Evolutionary conservation across 2,113 vertebrate genomes (phyloP), one percentile per base, ranked within the genome.

Genomic region (Channa argus): DNA sequence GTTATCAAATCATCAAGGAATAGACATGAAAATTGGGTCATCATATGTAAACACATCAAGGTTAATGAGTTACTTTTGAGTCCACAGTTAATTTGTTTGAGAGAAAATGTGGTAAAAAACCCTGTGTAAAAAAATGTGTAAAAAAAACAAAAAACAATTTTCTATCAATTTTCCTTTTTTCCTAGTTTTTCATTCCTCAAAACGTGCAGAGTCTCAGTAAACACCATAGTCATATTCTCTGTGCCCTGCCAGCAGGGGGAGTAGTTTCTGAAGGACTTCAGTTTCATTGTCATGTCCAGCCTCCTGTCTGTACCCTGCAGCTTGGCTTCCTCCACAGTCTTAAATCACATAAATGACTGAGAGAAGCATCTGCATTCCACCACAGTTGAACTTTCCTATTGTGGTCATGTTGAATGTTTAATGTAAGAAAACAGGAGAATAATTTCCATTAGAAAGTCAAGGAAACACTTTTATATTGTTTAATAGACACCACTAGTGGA

Each of bases 221-320:
- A 24, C 24, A 24, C 24, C 24, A 24, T 24, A 24, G 24, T 24
- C 24, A 24, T 24, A 24, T 24, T 24, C 24, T 24, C 24, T 24
- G 24, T 88, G 65, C 85, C 90, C 89, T 4, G 44, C 91, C 94
- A 94, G 91, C 91, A 94, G 94, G 85, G 85, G 94, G 93, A 79
- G 87, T 86, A 63, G 56, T 89, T 89, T 36, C 44, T 60, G 36
- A 66, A 74, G 53, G 46, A 41, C 74, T 65, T 58, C 56, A 88
- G 68, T 71, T 88, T 88, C 87, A 86, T 86, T 91, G 86, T 62
- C 86, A 90, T 87, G 83, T 82, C 72, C 86, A 88, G 82, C 74
- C 83, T 84, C 55, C 58, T 75, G 80, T 86, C 73, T 89, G 76
- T 71, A 67, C 65, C 60, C 71, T 79, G 65, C 77, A 81, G 80